A percentile compares a stretch with the other conserved stretches of the same genome.
Evolutionary conservation across 2,797 vertebrate species (phyloP).

Genomic region (Pampus argenteus): DNA sequence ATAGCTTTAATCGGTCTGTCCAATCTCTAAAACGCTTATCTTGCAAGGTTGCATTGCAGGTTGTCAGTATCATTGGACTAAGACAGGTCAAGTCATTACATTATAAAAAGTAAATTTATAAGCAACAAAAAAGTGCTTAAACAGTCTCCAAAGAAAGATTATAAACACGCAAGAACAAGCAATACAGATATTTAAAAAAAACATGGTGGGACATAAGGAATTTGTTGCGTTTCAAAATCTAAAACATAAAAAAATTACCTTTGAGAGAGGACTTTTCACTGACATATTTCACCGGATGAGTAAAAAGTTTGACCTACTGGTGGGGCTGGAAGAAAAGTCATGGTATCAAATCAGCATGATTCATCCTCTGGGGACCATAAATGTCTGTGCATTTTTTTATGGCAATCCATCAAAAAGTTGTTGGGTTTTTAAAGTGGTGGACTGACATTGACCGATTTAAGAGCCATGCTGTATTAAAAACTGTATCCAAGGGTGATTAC

Average conservation of each 20-base stretch:
- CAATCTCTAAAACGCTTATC: neutral
- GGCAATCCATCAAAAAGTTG: no score
- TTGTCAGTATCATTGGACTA: neutral
- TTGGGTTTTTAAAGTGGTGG: no score
- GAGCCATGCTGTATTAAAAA: no score
- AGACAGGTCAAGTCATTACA: conserved; percentile 8
- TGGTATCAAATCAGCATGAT: no score
- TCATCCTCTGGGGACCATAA: no score
- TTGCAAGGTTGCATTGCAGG: neutral
- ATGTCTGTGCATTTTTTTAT: no score
- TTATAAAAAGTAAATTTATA: conserved; percentile 18
- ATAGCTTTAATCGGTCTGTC: neutral
- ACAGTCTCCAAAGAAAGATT: conserved; percentile 3
- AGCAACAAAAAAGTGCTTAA: conserved; percentile 10
- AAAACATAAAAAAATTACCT: neutral
- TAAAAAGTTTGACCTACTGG: no score
- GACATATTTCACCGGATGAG: no score
- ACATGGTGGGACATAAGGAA: neutral
- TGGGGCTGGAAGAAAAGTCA: no score
- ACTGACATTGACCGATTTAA: no score
- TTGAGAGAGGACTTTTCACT: conserved; percentile 3
- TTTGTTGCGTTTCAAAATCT: conserved; percentile 6
- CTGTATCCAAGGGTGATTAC: no score
- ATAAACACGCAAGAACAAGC: neutral
- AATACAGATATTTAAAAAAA: neutral